A percentile compares a stretch with the other conserved stretches of the same genome.
phyloP scores from a whole-genome alignment of 2,888 invertebrate species.

The Cryptus viduatorius region DNA sequence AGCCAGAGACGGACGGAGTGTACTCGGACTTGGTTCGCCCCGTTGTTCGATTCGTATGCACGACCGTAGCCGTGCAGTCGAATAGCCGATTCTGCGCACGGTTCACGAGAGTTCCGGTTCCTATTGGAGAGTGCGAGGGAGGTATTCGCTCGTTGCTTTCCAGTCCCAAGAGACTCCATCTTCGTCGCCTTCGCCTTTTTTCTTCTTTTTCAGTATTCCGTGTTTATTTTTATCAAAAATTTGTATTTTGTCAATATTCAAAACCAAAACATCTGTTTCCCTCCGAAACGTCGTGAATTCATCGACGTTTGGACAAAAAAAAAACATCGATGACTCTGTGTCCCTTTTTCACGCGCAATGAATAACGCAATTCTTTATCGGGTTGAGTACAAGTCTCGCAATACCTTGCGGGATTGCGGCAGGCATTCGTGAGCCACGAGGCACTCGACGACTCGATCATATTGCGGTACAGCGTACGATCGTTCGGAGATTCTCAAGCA shows the following conservation, averaged over 20 bases:
- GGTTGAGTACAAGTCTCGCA: background rate
- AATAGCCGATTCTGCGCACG: slow-evolving; percentile 82
- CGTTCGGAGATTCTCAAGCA: slow-evolving; percentile 12
- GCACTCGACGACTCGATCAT: slow-evolving; percentile 2
- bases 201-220: background rate
- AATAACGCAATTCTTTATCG: background rate
- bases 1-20: background rate
- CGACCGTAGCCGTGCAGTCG: slow-evolving; percentile 74
- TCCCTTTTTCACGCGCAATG: background rate
- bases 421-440: slow-evolving; percentile 2
- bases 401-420: background rate
- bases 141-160: slow-evolving; percentile 3
- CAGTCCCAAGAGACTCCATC: slow-evolving; percentile 14
- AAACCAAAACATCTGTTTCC: background rate
- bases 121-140: slow-evolving; percentile 75
- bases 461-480: background rate
- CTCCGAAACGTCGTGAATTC: background rate
- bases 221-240: background rate
- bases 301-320: background rate
- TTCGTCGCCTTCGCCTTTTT: background rate
- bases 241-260: background rate
- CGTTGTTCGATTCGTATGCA: slow-evolving; percentile 78
- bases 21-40: slow-evolving; percentile 39
- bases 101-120: slow-evolving; percentile 81
- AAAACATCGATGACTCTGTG: background rate